These are phyloP conservation scores for Scelioninae gen. 1 DNA, from an alignment of 2,888 invertebrate species.

Conservation along the genomic window DNA sequence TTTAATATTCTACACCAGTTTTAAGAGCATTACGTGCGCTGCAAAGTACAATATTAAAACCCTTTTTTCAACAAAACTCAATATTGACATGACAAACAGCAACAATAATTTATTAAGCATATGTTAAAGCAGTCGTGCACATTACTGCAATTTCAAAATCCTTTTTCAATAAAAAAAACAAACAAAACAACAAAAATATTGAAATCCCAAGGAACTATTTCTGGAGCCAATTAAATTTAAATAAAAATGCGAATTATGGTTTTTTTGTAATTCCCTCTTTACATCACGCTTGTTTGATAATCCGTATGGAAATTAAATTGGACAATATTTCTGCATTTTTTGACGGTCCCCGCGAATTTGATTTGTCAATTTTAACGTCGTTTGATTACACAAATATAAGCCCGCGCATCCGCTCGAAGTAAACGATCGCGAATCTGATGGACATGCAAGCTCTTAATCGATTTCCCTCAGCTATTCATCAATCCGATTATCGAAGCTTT, in stretches of 20 bases:
- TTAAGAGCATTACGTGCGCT: conserved; percentile 26
- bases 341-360: not conserved
- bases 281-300: too few relatives aligned
- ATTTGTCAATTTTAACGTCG: conserved; percentile 10
- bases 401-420: conserved; percentile 23
- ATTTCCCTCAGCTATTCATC: conserved; percentile 75
- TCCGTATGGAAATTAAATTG: too few relatives aligned
- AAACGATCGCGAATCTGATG: conserved; percentile 61
- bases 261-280: too few relatives aligned
- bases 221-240: too few relatives aligned
- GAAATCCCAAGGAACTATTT: too few relatives aligned
- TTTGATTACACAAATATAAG: conserved; percentile 43
- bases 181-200: too few relatives aligned
- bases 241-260: too few relatives aligned
- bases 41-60: conserved; percentile 32
- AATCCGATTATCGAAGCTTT: conserved; percentile 76
- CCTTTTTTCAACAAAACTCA: conserved; percentile 20
- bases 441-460: conserved; percentile 71
- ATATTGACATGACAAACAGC: conserved; percentile 12
- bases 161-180: too few relatives aligned
- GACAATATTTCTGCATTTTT: too few relatives aligned
- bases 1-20: conserved; percentile 30
- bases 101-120: conserved; percentile 14
- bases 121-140: not conserved
- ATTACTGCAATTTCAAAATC: not conserved